Evolutionary conservation across 2,888 invertebrate genomes (phyloP), one percentile per base, ranked within the genome.

Genomic region (Tethea ocularis): DNA sequence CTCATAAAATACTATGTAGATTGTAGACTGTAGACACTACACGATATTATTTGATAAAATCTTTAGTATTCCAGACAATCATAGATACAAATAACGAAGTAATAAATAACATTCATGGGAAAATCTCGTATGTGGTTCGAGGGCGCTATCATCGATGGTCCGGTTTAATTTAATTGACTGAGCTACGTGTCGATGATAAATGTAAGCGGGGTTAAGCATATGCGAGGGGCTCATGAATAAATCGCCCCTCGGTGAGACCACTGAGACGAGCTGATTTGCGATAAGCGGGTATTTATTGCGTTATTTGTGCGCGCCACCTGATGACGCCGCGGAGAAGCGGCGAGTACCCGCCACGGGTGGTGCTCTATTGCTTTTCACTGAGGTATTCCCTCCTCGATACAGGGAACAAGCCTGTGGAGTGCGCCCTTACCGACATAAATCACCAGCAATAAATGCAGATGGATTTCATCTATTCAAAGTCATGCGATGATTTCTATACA

Each of bases 161-260:
- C 83, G 86, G 80, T 90, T 89, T 91, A 90, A 90, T 91, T 89
- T 89, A 91, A 91, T 92, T 92, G 91, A 93, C 90, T 86, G 88
- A 85, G 83, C 78, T 83, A 79, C 80, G 82, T 85, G 82, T 82
- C 78, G 88, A 90, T 91, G 91, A 91, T 92, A 89, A 91, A 92
- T 91, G 91, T 81, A 78, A 78, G 84, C 77, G 77, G 83, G 88
- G 91, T 90, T 89, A 88, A 90, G 85, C 88, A 88, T 86, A 88
- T 86, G 87, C 86, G 78, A 76, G 72, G 72, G 69, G 82, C 85
- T 87, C 86, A 88, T 89, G 90, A 89, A 91, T 92, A 91, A 87
- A 91, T 91, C 86, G 88, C 82, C 83, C 80, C 83, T 84, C 82
- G 82, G 83, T 83, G 87, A 86, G 89, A 88, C 79, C 82, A 82